Evolutionary conservation across 2,113 vertebrate species (phyloP).

Genomic region (Melospiza melodia): DNA sequence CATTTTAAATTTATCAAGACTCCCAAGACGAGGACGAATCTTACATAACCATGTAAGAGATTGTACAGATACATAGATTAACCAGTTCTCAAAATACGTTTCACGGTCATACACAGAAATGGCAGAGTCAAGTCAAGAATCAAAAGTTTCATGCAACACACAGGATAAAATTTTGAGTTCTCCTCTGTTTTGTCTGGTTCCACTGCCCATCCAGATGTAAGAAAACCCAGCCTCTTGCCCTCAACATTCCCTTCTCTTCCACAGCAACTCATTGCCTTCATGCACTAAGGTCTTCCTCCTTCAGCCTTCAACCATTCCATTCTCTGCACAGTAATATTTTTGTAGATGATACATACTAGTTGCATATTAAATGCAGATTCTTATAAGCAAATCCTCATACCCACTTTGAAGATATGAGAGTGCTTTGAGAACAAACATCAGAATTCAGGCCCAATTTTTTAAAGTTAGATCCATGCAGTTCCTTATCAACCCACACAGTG

Average conservation of each 20-base stretch:
- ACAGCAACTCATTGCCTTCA: not conserved
- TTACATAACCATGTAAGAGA: not conserved
- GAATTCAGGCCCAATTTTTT: not conserved
- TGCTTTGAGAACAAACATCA: not conserved
- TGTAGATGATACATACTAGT: not conserved
- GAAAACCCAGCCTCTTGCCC: not conserved
- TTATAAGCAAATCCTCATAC: not conserved
- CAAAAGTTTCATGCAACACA: fast-evolving
- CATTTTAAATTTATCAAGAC: not conserved
- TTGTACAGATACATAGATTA: not conserved
- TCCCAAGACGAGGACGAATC: not conserved
- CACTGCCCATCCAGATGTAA: not conserved
- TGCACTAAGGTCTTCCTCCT: not conserved
- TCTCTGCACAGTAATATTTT: not conserved
- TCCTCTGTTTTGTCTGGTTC: not conserved
- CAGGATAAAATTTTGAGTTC: not conserved
- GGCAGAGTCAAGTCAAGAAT: not conserved
- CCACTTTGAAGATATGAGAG: not conserved
- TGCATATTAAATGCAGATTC: not conserved
- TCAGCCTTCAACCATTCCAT: not conserved
- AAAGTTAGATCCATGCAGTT: not conserved
- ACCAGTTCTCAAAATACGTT: not conserved
- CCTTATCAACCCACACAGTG: not conserved
- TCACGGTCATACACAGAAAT: not conserved
- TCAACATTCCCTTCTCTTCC: not conserved